phyloP scores from a whole-genome alignment of 2,888 invertebrate genomes.

The Drosophila lacicola region DNA sequence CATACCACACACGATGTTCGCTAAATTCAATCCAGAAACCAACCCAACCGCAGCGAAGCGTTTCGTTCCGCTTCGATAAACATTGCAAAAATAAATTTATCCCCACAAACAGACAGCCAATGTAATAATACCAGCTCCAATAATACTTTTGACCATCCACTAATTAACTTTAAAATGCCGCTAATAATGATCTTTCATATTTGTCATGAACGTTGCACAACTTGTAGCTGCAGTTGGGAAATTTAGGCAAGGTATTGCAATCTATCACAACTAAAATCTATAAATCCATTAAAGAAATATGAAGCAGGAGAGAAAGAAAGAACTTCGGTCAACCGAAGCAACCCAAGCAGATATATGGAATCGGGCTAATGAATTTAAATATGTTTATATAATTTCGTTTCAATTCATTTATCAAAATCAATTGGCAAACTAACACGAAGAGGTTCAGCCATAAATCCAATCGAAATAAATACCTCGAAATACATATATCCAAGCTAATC shows the following conservation, averaged over 20 bases:
- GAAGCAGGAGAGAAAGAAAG: not conserved
- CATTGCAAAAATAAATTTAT: slow-evolving; percentile 8
- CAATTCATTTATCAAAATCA: no score
- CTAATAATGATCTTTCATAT: slow-evolving; percentile 60
- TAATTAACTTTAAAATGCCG: slow-evolving; percentile 21
- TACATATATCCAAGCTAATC: not conserved
- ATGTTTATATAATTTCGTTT: no score
- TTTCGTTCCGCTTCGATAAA: not conserved
- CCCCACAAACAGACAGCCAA: slow-evolving; percentile 38
- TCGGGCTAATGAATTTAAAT: not conserved
- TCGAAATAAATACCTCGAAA: no score
- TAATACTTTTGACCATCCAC: slow-evolving; percentile 8
- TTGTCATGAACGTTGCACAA: slow-evolving; percentile 56
- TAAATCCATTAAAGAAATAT: slow-evolving; percentile 10
- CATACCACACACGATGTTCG: slow-evolving; percentile 7
- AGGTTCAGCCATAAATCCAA: no score
- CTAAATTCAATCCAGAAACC: not conserved
- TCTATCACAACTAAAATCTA: slow-evolving; percentile 24
- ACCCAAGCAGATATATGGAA: slow-evolving; percentile 27
- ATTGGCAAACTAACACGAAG: no score
- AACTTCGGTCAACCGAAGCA: slow-evolving; percentile 39
- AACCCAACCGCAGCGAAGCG: not conserved
- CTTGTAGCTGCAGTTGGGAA: slow-evolving; percentile 84
- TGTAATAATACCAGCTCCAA: slow-evolving; percentile 7
- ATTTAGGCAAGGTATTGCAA: slow-evolving; percentile 82